Evolutionary conservation across 2,888 invertebrate genomes (phyloP).

Genomic region (Catonia carolina): DNA sequence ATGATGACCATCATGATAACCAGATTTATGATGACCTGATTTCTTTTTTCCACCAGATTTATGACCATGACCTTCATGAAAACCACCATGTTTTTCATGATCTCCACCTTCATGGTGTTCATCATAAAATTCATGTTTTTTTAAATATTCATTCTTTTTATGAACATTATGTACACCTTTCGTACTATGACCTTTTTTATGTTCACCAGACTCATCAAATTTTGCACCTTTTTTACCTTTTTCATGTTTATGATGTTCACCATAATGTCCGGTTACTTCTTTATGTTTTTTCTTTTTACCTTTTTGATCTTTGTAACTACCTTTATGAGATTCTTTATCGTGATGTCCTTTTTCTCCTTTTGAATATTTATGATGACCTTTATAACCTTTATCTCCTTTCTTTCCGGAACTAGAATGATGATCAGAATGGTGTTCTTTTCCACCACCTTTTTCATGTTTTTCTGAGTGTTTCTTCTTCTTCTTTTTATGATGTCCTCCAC

Average conservation of each 20-base stretch:
- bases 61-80: conserved; percentile 48
- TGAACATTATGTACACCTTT: conserved; percentile 68
- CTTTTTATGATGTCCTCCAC: conserved; percentile 1
- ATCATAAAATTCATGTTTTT: conserved; percentile 68
- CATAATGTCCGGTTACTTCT: conserved; percentile 57
- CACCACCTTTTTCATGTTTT: conserved; percentile 46
- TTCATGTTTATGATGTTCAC: conserved; percentile 58
- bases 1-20: conserved; percentile 24
- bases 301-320: conserved; percentile 56
- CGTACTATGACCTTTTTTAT: conserved; percentile 65
- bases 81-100: conserved; percentile 58
- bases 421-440: conserved; percentile 50
- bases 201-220: conserved; percentile 51
- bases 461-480: conserved; percentile 1
- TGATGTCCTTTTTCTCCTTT: conserved; percentile 60
- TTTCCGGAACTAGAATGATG: conserved; percentile 52
- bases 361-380: conserved; percentile 55
- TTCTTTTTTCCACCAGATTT: conserved; percentile 42
- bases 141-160: conserved; percentile 68
- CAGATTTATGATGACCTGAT: conserved; percentile 31
- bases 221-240: conserved; percentile 55
- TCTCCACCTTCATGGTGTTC: conserved; percentile 63
- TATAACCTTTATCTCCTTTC: conserved; percentile 59
- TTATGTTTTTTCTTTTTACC: conserved; percentile 56
- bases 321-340: conserved; percentile 57